Base-by-base conservation (phyloP, 1,140 invertebrate species). In the Chrysoperla carnea region DNA sequence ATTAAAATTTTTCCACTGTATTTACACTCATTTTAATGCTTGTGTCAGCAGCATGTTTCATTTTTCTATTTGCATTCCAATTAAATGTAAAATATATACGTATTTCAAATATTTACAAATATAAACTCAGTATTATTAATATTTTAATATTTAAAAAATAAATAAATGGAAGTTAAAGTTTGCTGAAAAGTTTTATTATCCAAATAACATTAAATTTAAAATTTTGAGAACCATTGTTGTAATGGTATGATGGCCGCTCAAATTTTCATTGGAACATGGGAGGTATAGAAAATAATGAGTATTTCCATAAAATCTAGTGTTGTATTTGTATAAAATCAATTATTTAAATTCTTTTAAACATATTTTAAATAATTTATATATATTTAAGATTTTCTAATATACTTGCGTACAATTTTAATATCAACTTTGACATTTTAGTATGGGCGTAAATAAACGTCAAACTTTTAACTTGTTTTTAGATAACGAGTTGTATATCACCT, bases 401-500 rank as follows among this genome's bases (percentile, higher is more conserved):
- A 6, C 31, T 33, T 33, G 31, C 8, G 6, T 33, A 12, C n/a
- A 7, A 7, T 31, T 7, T 33, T 33, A 33, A 33, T 33, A 12
- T 33, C 31, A 33, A 33, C n/a, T 33, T 33, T 33, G 31, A 33
- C 31, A 33, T 33, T 33, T 33, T 23, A 23, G 2, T 23, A 23
- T 23, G 17, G 17, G 17, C 17, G 17, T 23, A 23, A 23, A 23
- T 23, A 23, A 23, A 33, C n/a, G 8, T 33, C 8, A 33, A 9
- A 33, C n/a, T 33, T 33, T 33, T 33, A 6, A 11, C 2, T 33
- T 33, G 8, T 2, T 12, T 33, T 33, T 33, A 69, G 67, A 67
- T 70, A 45, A 59, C 67, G 27, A 64, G 66, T 44, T 69, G 64
- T 56, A 55, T 63, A 28, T 64, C 68, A 7, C 51, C 59, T 17